Percentiles rank a stretch among this genome's conserved stretches.
Conservation (phyloP, 1,140 invertebrate genomes). For the Lasioglossum albipes region DNA sequence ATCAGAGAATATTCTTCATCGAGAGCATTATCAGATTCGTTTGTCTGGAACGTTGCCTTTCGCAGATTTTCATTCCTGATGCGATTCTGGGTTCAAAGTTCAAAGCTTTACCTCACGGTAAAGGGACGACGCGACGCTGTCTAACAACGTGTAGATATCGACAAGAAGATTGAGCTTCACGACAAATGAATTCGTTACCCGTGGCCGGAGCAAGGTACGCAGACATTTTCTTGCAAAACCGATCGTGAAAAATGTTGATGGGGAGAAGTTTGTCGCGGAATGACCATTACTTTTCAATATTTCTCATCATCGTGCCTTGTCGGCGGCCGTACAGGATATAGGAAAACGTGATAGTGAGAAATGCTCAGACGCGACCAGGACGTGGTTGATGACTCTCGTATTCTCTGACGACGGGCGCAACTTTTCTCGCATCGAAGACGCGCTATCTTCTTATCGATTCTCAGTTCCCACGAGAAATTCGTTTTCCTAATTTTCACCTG, state of each 20-base stretch:
- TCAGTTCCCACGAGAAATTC: too few relatives aligned
- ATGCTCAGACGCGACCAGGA: background rate
- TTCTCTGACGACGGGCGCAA: slow-evolving; percentile 10
- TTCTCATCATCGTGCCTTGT: slow-evolving; percentile 18
- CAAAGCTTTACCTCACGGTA: background rate
- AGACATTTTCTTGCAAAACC: background rate
- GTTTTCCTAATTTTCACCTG: background rate
- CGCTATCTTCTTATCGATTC: slow-evolving; percentile 7
- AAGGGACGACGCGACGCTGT: too few relatives aligned
- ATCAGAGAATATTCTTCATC: too few relatives aligned
- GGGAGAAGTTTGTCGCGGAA: background rate
- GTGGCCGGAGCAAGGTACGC: background rate
- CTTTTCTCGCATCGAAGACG: slow-evolving; percentile 26
- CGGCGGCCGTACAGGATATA: slow-evolving; percentile 8
- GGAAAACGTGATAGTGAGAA: slow-evolving; percentile 37
- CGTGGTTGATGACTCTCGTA: slow-evolving; percentile 26
- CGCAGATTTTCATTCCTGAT: too few relatives aligned
- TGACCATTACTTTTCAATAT: slow-evolving; percentile 51
- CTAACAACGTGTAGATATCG: background rate
- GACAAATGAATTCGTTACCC: slow-evolving; percentile 5
- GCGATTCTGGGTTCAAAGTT: too few relatives aligned
- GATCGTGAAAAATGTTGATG: background rate
- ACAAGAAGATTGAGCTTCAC: background rate
- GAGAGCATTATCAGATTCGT: too few relatives aligned
- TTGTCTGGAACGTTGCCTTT: too few relatives aligned